Evolutionary conservation across 2,888 invertebrate genomes (phyloP), one percentile per base, ranked within the genome.

Genomic region (Panzeria rudis): DNA sequence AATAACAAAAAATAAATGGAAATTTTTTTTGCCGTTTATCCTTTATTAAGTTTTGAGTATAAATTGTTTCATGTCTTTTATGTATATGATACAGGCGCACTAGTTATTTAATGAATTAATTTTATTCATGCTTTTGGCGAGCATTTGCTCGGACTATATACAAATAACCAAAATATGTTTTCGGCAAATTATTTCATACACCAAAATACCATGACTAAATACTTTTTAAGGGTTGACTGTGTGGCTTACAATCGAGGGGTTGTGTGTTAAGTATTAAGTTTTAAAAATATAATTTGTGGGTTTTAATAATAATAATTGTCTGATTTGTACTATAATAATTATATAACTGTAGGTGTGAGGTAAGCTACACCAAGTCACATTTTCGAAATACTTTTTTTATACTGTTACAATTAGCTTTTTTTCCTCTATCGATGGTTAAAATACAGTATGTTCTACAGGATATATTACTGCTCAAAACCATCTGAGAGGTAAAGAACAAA

Each of bases 41-140:
- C 29, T 56, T 61, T 73, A 25, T 15, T 13, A 11, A 3, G 11
- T 38, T 59, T 9, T n/a, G 17, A n/a, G 25, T 17, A 71, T 50
- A 79, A 59, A 64, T 77, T 83, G 66, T 32, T 72, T 72, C 17
- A 66, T 77, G 41, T 25, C 66, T 23, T 61, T 32, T 52, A 38
- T 44, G n/a, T n/a, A n/a, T n/a, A 8, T 20, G 23, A 41, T 20
- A 64, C 41, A n/a, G 41, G 23, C 47, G 5, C 15, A 54, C 64
- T 76, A 80, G 76, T 80, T 77, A 77, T 80, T 84, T 71, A 78
- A 82, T 71, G 56, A 78, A 71, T 75, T 75, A 69, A 79, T 85
- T 77, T 85, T 75, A 79, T 79, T 71, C 71, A 82, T 61, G 75
- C 85, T 79, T 66, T 85, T 75, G 75, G 85, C 69, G 8, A 50